phyloP scores from a whole-genome alignment of 2,113 vertebrate species.

The Ramphastos sulfuratus region DNA sequence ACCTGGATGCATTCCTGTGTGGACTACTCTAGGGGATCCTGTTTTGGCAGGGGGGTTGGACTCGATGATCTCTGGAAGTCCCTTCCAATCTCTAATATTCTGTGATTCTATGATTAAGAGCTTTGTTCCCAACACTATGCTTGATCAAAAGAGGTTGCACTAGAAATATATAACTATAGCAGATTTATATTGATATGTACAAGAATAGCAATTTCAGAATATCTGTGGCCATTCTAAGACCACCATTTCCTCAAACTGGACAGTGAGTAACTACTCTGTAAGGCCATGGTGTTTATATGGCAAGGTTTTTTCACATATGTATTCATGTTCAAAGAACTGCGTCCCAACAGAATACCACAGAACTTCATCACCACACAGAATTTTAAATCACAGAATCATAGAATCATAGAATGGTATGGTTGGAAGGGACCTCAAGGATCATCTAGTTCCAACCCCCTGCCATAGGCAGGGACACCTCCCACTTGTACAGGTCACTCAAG shows the following conservation, averaged over 20 bases:
- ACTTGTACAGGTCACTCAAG: no score
- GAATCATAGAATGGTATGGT: no score
- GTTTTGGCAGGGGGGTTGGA: no score
- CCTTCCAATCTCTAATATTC: no score
- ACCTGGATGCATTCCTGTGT: no score
- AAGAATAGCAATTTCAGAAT: background rate
- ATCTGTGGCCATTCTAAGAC: background rate
- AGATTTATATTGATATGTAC: background rate
- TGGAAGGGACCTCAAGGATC: no score
- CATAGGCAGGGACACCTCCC: no score
- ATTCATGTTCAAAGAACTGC: background rate
- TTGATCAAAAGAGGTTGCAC: background rate
- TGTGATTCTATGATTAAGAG: background rate
- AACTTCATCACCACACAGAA: conserved; percentile 1
- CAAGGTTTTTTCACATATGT: background rate
- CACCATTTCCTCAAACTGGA: background rate
- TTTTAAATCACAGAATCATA: background rate
- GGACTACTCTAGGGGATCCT: no score
- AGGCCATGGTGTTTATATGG: background rate
- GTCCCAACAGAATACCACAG: background rate
- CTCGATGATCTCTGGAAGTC: no score
- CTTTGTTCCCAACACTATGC: background rate
- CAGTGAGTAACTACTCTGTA: background rate
- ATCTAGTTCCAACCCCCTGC: no score
- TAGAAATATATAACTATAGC: background rate